phyloP scores from a whole-genome alignment of 2,888 invertebrate species.

The Beris morrisii region DNA sequence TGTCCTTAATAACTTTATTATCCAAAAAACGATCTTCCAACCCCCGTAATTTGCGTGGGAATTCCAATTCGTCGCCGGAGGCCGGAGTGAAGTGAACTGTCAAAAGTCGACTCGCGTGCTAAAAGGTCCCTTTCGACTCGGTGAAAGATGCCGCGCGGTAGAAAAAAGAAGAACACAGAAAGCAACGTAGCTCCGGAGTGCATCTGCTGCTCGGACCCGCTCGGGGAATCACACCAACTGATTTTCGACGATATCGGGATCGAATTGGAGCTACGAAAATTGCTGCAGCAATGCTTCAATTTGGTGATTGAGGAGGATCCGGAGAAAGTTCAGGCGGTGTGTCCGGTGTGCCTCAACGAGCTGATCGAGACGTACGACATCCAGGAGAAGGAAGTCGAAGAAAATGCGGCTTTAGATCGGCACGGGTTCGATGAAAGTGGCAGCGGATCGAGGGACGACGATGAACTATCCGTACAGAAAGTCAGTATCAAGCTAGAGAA shows the following conservation, averaged over 20 bases:
- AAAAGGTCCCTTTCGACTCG: constrained; percentile 7
- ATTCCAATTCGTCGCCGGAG: too few relatives aligned
- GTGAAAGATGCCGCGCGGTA: constrained; percentile 20
- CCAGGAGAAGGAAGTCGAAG: constrained; percentile 18
- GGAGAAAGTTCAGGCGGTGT: constrained; percentile 42
- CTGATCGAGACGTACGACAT: constrained; percentile 49
- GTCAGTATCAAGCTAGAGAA: background rate
- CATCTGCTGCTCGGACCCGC: constrained; percentile 43
- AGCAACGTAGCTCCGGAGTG: constrained; percentile 39
- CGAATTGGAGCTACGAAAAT: constrained; percentile 46
- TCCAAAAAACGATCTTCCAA: too few relatives aligned
- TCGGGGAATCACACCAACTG: constrained; percentile 44
- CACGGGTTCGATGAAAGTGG: background rate
- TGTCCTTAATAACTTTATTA: too few relatives aligned
- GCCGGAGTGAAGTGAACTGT: background rate
- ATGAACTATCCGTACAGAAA: background rate
- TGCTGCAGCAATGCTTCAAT: constrained; percentile 46
- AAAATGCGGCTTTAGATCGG: background rate
- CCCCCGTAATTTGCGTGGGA: too few relatives aligned
- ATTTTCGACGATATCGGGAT: constrained; percentile 51
- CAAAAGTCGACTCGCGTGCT: constrained; percentile 3
- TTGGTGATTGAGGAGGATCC: constrained; percentile 41
- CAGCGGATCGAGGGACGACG: constrained; percentile 1
- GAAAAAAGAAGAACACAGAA: constrained; percentile 15
- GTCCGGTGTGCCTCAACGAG: constrained; percentile 47